Evolutionary conservation across 2,888 invertebrate species (phyloP).

Genomic region (Rugalucina vietnamica): DNA sequence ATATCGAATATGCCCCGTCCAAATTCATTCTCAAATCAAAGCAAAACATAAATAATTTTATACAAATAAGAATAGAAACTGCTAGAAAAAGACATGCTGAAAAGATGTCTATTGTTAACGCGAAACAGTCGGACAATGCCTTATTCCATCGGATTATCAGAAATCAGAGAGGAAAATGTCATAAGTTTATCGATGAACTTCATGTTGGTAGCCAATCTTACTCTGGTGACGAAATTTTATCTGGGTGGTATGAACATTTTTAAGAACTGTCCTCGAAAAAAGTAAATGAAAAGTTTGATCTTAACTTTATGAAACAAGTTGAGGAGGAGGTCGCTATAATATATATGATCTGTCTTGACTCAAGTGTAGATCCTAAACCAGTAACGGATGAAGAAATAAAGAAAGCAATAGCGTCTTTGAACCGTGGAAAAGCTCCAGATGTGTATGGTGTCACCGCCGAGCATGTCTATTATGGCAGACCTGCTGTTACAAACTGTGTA

Average conservation of each 20-base stretch:
- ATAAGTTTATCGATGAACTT: not conserved
- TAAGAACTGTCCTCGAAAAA: not conserved
- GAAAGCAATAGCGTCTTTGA: not conserved
- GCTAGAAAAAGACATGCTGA: not conserved
- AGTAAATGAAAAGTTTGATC: not conserved
- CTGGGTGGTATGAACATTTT: not conserved
- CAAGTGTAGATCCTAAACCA: not conserved
- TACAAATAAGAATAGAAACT: not conserved
- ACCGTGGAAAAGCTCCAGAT: constrained; percentile 6
- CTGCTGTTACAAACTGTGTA: not conserved
- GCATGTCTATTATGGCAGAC: constrained; percentile 2
- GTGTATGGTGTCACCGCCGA: not conserved
- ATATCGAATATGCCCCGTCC: no score
- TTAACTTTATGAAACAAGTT: not conserved
- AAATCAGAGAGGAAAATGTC: not conserved
- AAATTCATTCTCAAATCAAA: no score
- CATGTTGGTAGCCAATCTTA: not conserved
- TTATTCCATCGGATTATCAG: not conserved
- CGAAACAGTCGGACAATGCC: not conserved
- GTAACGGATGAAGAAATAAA: not conserved
- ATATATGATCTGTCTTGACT: constrained; percentile 5
- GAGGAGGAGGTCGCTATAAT: not conserved
- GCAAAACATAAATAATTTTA: no score
- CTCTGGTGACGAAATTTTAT: not conserved
- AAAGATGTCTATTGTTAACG: not conserved